A percentile compares a stretch with the other conserved stretches of the same genome.
phyloP scores from a whole-genome alignment of 2,888 invertebrate genomes.

The Limnephilus rhombicus region DNA sequence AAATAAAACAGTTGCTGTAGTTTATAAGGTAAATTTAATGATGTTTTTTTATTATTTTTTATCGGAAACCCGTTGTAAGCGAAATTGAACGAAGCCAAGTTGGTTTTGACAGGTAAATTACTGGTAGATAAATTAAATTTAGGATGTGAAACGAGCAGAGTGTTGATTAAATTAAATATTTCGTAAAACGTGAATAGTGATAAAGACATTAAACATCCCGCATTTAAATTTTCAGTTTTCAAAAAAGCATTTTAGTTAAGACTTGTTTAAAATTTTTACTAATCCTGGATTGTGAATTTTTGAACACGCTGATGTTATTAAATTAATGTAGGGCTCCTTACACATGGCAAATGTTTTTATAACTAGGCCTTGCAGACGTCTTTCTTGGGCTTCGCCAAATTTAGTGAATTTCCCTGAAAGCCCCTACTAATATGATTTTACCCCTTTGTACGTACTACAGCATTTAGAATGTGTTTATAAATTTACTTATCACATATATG shows the following conservation, averaged over 20 bases:
- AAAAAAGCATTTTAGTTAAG: too few relatives aligned
- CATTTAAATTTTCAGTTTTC: neutral
- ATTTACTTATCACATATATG: too few relatives aligned
- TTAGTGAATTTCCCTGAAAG: too few relatives aligned
- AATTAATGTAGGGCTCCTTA: too few relatives aligned
- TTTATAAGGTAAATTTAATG: neutral
- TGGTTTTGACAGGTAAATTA: neutral
- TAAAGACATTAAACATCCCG: neutral
- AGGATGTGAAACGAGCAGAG: neutral
- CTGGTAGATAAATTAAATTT: neutral
- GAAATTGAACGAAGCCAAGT: neutral
- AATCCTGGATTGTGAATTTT: neutral
- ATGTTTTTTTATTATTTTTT: too few relatives aligned
- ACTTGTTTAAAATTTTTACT: neutral
- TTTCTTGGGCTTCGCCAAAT: too few relatives aligned
- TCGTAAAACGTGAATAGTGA: neutral
- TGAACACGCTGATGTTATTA: too few relatives aligned
- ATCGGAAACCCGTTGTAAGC: neutral
- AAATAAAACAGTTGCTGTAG: neutral
- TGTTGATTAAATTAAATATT: neutral
- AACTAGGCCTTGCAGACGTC: too few relatives aligned
- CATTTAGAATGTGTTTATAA: too few relatives aligned
- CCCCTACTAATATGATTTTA: too few relatives aligned
- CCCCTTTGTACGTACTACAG: too few relatives aligned
- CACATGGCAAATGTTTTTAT: too few relatives aligned